Evolutionary conservation across 2,113 vertebrate genomes (phyloP).

Genomic region (Acanthochromis polyacanthus): DNA sequence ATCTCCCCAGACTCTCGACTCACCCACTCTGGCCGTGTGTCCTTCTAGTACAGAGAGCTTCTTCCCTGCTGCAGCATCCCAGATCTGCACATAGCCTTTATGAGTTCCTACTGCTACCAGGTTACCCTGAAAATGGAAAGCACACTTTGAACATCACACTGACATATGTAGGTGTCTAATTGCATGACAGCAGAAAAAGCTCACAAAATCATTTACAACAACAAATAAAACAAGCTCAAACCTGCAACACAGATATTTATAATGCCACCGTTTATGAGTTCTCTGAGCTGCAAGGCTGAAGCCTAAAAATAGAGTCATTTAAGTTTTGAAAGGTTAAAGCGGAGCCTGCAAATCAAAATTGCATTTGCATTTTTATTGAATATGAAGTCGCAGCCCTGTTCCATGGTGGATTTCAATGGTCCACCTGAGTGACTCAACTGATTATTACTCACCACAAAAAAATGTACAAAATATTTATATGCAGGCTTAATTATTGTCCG

Average conservation of each 20-base stretch:
- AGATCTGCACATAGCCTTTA: slow-evolving; percentile 99
- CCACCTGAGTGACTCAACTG: no score
- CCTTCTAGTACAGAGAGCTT: slow-evolving; percentile 95
- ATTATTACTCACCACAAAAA: no score
- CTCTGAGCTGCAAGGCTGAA: no score
- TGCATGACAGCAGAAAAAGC: not conserved
- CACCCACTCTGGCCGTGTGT: slow-evolving; percentile 97
- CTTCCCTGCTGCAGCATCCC: slow-evolving; percentile 97
- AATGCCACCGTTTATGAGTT: no score
- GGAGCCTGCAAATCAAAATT: not conserved
- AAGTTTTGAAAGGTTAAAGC: not conserved
- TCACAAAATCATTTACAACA: not conserved
- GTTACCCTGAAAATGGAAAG: slow-evolving; percentile 88
- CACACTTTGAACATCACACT: not conserved
- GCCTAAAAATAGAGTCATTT: no score
- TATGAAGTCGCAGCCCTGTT: no score
- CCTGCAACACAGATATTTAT: not conserved
- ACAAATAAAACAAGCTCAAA: no score
- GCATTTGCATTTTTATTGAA: slow-evolving; percentile 11
- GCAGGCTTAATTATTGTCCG: no score
- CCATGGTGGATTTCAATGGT: no score
- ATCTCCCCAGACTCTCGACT: slow-evolving; percentile 68
- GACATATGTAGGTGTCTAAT: not conserved
- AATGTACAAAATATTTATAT: no score
- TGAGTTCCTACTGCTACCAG: slow-evolving; percentile 97